Conservation (phyloP, 2,113 vertebrate species). For the Casuarius casuarius region DNA sequence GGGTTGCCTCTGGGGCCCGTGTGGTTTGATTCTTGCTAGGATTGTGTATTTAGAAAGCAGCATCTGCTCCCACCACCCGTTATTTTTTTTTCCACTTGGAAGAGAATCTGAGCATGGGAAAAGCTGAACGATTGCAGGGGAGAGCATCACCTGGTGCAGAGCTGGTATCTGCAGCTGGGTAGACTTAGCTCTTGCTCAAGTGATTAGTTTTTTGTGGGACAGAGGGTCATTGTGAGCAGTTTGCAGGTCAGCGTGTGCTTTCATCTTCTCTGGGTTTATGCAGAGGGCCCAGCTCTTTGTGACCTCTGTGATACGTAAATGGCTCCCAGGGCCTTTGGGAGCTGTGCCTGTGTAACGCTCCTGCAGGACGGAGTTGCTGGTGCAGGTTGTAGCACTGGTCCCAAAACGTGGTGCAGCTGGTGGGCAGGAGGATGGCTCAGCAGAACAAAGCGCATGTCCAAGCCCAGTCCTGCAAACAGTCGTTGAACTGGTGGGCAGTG, state of each 20-base stretch:
- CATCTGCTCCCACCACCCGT: rapidly evolving
- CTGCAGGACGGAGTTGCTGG: background rate
- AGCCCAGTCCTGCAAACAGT: background rate
- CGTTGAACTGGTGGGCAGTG: background rate
- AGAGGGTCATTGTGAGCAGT: rapidly evolving
- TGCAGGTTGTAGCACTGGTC: background rate
- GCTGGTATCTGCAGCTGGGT: background rate
- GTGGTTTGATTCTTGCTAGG: background rate
- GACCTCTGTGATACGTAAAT: rapidly evolving
- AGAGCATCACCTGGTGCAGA: background rate
- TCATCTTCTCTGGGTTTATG: rapidly evolving
- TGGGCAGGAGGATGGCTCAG: background rate
- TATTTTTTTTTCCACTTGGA: background rate
- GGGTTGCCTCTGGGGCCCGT: background rate
- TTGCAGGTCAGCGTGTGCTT: background rate
- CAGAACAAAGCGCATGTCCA: background rate
- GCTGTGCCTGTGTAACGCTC: background rate
- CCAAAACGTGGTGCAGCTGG: background rate
- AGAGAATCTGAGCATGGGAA: background rate
- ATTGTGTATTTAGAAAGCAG: background rate
- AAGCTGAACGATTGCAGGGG: background rate
- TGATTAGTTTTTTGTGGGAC: background rate
- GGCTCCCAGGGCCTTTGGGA: background rate
- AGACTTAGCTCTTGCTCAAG: background rate
- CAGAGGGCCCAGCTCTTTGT: background rate